A percentile compares a stretch with the other conserved stretches of the same genome.
phyloP scores from a whole-genome alignment of 2,797 vertebrate species.

The Hybognathus amarus region DNA sequence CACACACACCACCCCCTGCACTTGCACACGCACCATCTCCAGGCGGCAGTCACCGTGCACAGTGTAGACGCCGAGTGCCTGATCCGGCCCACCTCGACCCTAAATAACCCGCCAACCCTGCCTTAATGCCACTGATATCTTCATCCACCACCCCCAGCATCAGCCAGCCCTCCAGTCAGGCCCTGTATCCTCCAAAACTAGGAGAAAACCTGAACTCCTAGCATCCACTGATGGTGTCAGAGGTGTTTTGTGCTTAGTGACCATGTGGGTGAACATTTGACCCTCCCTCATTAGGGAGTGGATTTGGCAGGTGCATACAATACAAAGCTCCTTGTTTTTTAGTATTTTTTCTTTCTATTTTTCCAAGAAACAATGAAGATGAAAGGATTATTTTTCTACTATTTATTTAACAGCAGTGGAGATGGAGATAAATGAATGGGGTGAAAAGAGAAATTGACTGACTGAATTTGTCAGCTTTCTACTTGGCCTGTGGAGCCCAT shows the following conservation, averaged over 20 bases:
- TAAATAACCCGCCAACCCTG: neutral
- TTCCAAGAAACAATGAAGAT: constrained; percentile 64
- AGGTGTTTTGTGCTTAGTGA: constrained; percentile 57
- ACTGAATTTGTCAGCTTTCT: constrained; percentile 33
- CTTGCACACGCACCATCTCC: constrained; percentile 89
- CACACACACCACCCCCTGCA: constrained; percentile 86
- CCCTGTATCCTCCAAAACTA: constrained; percentile 23
- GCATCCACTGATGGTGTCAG: neutral
- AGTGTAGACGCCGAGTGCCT: constrained; percentile 96
- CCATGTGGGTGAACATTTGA: constrained; percentile 3
- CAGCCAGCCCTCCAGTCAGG: constrained; percentile 20
- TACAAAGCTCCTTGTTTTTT: constrained; percentile 74
- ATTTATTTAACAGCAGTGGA: constrained; percentile 92
- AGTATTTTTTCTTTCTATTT: constrained; percentile 68
- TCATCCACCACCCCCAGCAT: constrained; percentile 45
- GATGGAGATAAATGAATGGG: constrained; percentile 55
- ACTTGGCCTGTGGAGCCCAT: neutral
- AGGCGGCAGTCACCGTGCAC: constrained; percentile 96
- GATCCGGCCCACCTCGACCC: constrained; percentile 62
- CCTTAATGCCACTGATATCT: constrained; percentile 45
- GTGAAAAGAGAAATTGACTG: constrained; percentile 50
- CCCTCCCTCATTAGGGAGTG: neutral
- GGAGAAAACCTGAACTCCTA: constrained; percentile 40
- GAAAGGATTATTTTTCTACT: constrained; percentile 99
- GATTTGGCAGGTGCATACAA: constrained; percentile 53